phyloP scores from a whole-genome alignment of 2,113 vertebrate species.

The human region GRCh38 chr18:63123501-63124000 shows the following conservation, averaged over 20 bases:
- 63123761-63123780: not conserved
- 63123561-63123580: slow-evolving; percentile 36
- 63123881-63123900: not conserved
- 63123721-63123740: slow-evolving; percentile 16
- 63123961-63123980: not conserved
- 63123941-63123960: not conserved
- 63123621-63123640: slow-evolving; percentile 47
- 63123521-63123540: slow-evolving; percentile 78
- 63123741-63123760: not conserved
- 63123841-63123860: not conserved
- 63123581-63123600: slow-evolving; percentile 6
- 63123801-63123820: slow-evolving; percentile 9
- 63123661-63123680: slow-evolving; percentile 59
- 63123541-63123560: slow-evolving; percentile 58
- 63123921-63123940: not conserved
- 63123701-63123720: slow-evolving; percentile 51
- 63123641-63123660: slow-evolving; percentile 57
- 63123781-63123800: slow-evolving; percentile 35
- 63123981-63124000: not conserved
- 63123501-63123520: slow-evolving; percentile 73
- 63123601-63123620: slow-evolving; percentile 57
- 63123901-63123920: not conserved
- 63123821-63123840: not conserved
- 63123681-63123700: slow-evolving; percentile 56
- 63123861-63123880: not conserved